Base-by-base conservation (phyloP, 2,797 vertebrate species). In the Gymnopithys bicolor region DNA sequence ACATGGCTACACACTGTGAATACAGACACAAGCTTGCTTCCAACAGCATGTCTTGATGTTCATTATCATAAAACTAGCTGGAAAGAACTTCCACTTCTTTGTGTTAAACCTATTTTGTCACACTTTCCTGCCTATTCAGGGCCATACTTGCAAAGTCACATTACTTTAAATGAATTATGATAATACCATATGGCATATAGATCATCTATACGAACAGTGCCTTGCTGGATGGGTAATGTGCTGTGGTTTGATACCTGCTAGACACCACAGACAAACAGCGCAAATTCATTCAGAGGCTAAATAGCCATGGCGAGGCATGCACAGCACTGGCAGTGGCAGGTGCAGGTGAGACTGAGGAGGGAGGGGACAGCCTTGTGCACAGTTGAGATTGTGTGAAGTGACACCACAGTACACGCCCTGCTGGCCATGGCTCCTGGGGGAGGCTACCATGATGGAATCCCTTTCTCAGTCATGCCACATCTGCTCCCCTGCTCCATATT, bases 161-260 rank as follows among this genome's bases (percentile, higher is more conserved):
- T 96, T 97, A 95, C 75, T 96, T 96, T 90, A 96, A 97, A 96
- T 96, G 71, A 95, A 91, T 95, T 95, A 91, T 93, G 94, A 67
- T 96, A 90, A 94, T 92, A 77, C 59, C 52, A 23, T 68, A 90
- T 33, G 84, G 79, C 62, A 79, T 45, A 89, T 56, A 90, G 85
- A 91, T 88, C 85, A 92, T 76, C 51, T 48, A 5, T 55, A 79
- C 1, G 67, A 82, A 58, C 7, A 56, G 63, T 16, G 41, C 63
- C 82, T 88, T 93, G 22, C 76, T 70, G 80, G 67, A 30, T 77
- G 77, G 25, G 52, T 41, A 76, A 73, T 33, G 56, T 18, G 56
- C 80, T 82, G 1, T 30, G 63, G 25, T 53, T 74, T 41, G 59
- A 74, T 76, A 63, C 70, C 52, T 46, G 52, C 41, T 32, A 73